A percentile compares a stretch with the other conserved stretches of the same genome.
These are phyloP conservation scores for Alligator mississippiensis DNA, from an alignment of 2,113 vertebrate species.

Conservation along the genomic window DNA sequence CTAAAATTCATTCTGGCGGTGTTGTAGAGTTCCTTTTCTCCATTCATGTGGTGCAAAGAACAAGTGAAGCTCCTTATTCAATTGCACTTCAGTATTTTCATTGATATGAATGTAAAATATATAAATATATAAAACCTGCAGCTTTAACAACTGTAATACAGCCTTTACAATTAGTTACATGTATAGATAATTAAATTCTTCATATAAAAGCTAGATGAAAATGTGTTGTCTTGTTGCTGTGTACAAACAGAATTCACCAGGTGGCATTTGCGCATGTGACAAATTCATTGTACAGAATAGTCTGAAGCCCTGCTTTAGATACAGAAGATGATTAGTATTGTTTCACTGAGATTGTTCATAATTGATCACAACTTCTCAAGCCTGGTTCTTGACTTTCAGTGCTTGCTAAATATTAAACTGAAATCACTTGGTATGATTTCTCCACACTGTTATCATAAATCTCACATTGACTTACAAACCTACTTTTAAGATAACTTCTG, in stretches of 20 bases:
- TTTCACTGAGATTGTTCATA: not conserved
- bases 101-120: slow-evolving; percentile 88
- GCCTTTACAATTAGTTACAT: slow-evolving; percentile 86
- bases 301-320: not conserved
- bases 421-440: not conserved
- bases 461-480: slow-evolving; percentile 8
- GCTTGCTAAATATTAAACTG: not conserved
- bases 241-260: slow-evolving; percentile 27
- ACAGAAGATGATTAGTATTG: not conserved
- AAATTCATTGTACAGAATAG: slow-evolving; percentile 3
- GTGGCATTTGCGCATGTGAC: not conserved
- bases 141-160: slow-evolving; percentile 92
- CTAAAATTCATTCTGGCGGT: slow-evolving; percentile 48
- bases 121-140: slow-evolving; percentile 86
- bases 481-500: not conserved
- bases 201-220: slow-evolving; percentile 82
- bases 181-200: slow-evolving; percentile 93
- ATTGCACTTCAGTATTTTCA: slow-evolving; percentile 83
- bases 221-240: slow-evolving; percentile 80
- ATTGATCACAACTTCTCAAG: not conserved
- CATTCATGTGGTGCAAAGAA: slow-evolving; percentile 55
- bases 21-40: slow-evolving; percentile 28
- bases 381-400: not conserved
- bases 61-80: slow-evolving; percentile 64
- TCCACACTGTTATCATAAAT: not conserved